Evolutionary conservation across 1,140 invertebrate species (phyloP), one percentile per base, ranked within the genome.

Genomic region (Papilio machaon): DNA sequence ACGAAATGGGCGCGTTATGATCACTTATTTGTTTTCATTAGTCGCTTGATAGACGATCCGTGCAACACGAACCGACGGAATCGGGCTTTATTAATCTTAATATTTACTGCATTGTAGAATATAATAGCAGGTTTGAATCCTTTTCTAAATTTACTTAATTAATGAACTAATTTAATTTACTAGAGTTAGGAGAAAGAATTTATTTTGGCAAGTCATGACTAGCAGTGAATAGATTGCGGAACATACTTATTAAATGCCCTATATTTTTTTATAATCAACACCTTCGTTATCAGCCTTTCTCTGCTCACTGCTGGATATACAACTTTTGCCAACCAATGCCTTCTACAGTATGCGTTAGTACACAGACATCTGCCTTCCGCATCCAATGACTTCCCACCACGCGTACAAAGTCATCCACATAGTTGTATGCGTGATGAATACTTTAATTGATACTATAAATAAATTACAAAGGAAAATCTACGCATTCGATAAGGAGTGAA

Each of bases 391-490:
- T 43, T 43, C 38, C 38, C 38, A 43, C 7, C 38, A 43, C 7
- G 38, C 38, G 7, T 2, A 30, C 23, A 30, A 6, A 43, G 38
- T 43, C 38, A 2, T 43, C 38, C 38, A 4, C 3, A 76, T 89
- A 87, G 83, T 83, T 81, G 83, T 82, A 84, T 64, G 86, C 85
- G 85, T 88, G 85, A 87, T 90, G 85, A 90, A 91, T 90, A 85
- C 83, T 77, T 91, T 91, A 91, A 91, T 91, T 91, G 87, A 89
- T 87, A 88, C 85, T 89, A 90, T 91, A 90, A 90, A 90, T 89
- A 88, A 88, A 87, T 88, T 85, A 82, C 73, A 83, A 82, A 75
- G 79, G 86, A 84, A 83, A 86, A 79, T 82, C 85, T 84, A 86
- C 82, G 83, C 83, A 85, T 88, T 87, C 88, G 85, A 89, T 88